Evolutionary conservation across 2,797 vertebrate species (phyloP).

Genomic region (Paguma larvata): DNA sequence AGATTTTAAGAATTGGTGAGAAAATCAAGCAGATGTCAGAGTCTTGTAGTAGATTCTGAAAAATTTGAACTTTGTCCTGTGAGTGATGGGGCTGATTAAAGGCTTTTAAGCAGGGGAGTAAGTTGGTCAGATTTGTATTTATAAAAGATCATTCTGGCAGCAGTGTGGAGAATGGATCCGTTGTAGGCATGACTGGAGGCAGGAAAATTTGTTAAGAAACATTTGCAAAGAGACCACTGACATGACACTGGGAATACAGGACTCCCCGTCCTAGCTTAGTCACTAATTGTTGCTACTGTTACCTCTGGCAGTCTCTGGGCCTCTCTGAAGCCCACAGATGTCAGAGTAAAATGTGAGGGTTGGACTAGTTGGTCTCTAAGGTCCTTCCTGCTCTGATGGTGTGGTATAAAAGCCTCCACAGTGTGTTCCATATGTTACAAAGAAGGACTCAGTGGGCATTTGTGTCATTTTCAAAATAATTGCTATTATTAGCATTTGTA

Average conservation of each 20-base stretch:
- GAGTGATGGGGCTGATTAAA: background rate
- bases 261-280: background rate
- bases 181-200: constrained; percentile 7
- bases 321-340: background rate
- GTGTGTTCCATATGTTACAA: background rate
- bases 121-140: constrained; percentile 60
- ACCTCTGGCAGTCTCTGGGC: background rate
- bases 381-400: background rate
- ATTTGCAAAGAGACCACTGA: constrained; percentile 37
- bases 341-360: background rate
- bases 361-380: background rate
- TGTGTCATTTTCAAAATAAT: background rate
- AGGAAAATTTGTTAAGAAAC: constrained; percentile 46
- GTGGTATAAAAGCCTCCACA: background rate
- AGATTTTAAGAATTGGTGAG: background rate
- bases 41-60: background rate
- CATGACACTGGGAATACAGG: background rate
- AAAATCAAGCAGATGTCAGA: constrained; percentile 31
- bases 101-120: constrained; percentile 37
- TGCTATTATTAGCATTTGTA: background rate
- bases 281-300: background rate
- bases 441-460: background rate
- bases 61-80: constrained; percentile 49
- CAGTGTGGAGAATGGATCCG: background rate
- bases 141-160: constrained; percentile 41